Evolutionary conservation across 2,113 vertebrate genomes (phyloP).

Genomic region (Carettochelys insculpta): DNA sequence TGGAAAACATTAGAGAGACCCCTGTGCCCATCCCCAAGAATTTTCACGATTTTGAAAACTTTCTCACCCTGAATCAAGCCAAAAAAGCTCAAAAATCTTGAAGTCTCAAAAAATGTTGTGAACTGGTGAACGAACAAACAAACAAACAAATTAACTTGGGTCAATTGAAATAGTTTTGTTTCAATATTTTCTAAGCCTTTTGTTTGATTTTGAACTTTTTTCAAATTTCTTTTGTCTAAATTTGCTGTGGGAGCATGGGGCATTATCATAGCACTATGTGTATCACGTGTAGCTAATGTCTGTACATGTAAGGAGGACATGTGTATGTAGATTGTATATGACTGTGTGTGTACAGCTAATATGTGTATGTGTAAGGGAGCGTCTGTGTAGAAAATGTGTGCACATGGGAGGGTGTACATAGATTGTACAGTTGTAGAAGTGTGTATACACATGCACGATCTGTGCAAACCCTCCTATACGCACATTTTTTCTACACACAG

Average conservation of each 20-base stretch:
- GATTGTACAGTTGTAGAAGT: not conserved
- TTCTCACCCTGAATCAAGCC: not conserved
- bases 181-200: not conserved
- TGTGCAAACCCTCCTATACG: too few relatives aligned
- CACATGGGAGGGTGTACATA: not conserved
- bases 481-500: too few relatives aligned
- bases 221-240: not conserved
- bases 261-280: too few relatives aligned
- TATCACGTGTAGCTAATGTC: not conserved
- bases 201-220: not conserved
- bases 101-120: not conserved
- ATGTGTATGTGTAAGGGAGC: not conserved
- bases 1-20: too few relatives aligned
- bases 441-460: too few relatives aligned
- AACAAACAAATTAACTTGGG: not conserved
- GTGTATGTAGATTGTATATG: not conserved
- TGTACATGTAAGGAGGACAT: not conserved
- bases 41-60: not conserved
- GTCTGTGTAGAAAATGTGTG: not conserved
- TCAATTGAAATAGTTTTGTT: not conserved
- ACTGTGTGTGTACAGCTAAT: not conserved
- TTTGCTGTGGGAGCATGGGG: not conserved
- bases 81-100: too few relatives aligned
- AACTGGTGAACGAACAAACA: not conserved
- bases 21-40: not conserved